Conservation (phyloP, 2,113 vertebrate genomes). For the Microcebus tavaratra region DNA sequence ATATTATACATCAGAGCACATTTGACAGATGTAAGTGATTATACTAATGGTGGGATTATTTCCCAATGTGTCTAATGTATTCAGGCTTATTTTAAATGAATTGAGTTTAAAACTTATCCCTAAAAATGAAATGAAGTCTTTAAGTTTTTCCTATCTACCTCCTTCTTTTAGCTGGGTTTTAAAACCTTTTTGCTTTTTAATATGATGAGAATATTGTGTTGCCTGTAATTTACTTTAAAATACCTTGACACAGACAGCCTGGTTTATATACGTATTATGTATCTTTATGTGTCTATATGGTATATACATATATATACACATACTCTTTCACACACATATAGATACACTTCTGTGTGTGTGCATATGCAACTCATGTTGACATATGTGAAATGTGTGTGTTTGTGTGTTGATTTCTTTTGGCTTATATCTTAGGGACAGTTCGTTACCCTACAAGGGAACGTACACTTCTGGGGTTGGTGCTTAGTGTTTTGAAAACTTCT, state of each 20-base stretch:
- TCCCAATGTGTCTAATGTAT: conserved; percentile 62
- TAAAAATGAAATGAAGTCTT: conserved; percentile 59
- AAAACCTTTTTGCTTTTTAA: conserved; percentile 32
- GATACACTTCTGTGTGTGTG: background rate
- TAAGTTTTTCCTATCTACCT: background rate
- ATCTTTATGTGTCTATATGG: background rate
- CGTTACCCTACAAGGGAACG: background rate
- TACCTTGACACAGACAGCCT: background rate
- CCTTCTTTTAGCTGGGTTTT: conserved; percentile 47
- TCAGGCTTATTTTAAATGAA: conserved; percentile 67
- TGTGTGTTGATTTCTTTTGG: conserved; percentile 29
- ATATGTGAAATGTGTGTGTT: background rate
- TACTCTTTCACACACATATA: background rate
- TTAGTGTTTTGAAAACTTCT: background rate
- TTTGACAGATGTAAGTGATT: conserved; percentile 73
- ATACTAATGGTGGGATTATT: conserved; percentile 66
- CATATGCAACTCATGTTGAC: background rate
- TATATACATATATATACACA: background rate
- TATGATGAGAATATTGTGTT: background rate
- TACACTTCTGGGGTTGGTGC: background rate
- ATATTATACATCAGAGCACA: conserved; percentile 30
- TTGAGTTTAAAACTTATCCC: conserved; percentile 56
- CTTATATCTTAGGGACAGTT: background rate
- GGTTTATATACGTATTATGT: background rate
- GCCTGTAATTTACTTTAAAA: conserved; percentile 55